Conservation (phyloP, 2,797 vertebrate species). For the Paguma larvata region DNA sequence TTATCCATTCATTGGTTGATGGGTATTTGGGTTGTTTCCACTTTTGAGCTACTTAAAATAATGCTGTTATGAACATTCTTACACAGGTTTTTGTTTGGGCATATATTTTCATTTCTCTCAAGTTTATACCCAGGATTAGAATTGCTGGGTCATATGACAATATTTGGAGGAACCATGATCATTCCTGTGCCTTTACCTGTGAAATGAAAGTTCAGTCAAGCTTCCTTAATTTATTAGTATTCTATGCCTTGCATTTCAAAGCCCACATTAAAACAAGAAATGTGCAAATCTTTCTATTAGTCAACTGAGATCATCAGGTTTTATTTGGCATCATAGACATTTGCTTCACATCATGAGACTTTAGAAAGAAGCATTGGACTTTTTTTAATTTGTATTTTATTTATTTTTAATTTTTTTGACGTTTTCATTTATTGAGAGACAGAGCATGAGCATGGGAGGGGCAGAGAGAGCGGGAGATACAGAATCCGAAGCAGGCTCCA, state of each 20-base stretch:
- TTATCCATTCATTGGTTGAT: background rate
- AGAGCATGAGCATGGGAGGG: too few species aligned
- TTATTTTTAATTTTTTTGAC: too few species aligned
- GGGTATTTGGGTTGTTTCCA: background rate
- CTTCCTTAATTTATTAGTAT: background rate
- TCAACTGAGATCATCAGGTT: background rate
- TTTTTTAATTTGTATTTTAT: too few species aligned
- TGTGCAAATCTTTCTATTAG: background rate
- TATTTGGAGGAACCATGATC: background rate
- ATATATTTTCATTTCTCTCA: background rate
- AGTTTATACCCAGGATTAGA: background rate
- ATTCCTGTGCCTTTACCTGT: background rate
- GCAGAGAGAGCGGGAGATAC: too few species aligned
- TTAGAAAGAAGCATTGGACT: background rate
- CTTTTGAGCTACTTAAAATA: background rate
- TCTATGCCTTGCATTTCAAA: background rate
- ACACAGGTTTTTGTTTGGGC: background rate
- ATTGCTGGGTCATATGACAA: background rate
- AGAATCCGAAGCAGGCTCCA: too few species aligned
- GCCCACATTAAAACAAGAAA: background rate
- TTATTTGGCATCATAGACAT: background rate
- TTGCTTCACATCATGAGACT: background rate
- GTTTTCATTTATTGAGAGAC: too few species aligned
- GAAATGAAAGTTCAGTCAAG: background rate
- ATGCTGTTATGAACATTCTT: background rate